Conservation (phyloP, 2,888 invertebrate species). For the Stratiomys singularior region DNA sequence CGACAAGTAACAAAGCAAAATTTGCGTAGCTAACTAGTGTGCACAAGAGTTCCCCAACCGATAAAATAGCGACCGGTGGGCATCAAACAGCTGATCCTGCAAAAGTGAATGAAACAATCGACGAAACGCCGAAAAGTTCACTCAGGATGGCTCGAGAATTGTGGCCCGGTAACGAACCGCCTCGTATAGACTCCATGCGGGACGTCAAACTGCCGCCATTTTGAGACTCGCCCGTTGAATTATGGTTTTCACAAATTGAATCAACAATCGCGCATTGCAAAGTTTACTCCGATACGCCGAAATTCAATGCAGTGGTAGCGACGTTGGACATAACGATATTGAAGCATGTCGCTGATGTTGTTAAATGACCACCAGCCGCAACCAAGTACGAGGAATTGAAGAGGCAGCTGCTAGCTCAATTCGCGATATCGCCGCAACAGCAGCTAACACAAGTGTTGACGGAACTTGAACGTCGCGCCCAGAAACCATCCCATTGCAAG, state of each 20-base stretch:
- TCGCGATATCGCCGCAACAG: neutral
- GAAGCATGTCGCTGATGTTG: neutral
- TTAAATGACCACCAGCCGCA: neutral
- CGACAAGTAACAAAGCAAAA: no score
- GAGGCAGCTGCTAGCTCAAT: neutral
- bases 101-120: neutral
- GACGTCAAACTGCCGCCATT: no score
- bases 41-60: no score
- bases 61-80: no score
- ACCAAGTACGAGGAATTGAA: neutral
- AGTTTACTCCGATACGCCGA: neutral
- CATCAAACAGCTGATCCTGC: no score
- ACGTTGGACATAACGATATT: neutral
- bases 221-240: no score
- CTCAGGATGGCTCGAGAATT: neutral
- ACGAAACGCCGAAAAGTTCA: neutral
- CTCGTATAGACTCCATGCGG: neutral
- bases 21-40: no score
- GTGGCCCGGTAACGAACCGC: neutral
- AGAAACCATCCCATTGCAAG: conserved; percentile 12
- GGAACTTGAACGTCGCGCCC: neutral
- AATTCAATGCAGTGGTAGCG: neutral
- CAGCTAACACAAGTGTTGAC: conserved; percentile 10
- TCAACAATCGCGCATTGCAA: neutral
- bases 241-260: neutral